These are phyloP conservation scores for Druon quercuslanigerum DNA, from an alignment of 1,140 invertebrate species.

Conservation along the genomic window DNA sequence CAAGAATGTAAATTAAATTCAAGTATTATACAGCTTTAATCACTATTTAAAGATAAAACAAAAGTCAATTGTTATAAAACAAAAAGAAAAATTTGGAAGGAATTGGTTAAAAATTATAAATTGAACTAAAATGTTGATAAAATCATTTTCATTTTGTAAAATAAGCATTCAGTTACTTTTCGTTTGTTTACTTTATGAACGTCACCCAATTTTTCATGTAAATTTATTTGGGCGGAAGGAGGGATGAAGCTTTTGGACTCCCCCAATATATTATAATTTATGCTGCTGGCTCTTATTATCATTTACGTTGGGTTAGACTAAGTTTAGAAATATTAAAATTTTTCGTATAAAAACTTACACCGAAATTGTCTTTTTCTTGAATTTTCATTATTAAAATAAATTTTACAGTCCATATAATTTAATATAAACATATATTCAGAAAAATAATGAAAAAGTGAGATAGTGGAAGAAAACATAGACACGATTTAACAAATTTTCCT, in stretches of 20 bases:
- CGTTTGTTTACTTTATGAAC: constrained; percentile 16
- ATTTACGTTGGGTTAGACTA: background rate
- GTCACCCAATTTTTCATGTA: constrained; percentile 6
- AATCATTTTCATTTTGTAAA: constrained; percentile 3
- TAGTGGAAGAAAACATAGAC: too few species aligned
- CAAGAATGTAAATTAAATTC: too few species aligned
- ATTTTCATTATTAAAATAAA: too few species aligned
- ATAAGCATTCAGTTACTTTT: constrained; percentile 3
- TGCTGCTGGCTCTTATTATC: background rate
- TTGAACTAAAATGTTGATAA: background rate
- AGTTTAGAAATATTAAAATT: background rate
- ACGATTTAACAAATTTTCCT: too few species aligned
- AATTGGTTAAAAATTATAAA: background rate
- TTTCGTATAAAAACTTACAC: background rate
- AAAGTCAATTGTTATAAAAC: too few species aligned
- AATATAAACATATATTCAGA: too few species aligned
- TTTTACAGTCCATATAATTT: too few species aligned
- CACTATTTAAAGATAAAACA: too few species aligned
- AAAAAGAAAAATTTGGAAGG: too few species aligned
- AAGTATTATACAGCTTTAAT: too few species aligned
- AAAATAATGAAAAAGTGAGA: too few species aligned
- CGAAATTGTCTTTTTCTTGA: too few species aligned
- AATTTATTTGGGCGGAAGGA: constrained; percentile 7
- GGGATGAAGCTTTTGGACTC: background rate
- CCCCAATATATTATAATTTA: constrained; percentile 22